Evolutionary conservation across 92 coral and sea anemone species (phyloP).

Genomic region (Ricordea florida): DNA sequence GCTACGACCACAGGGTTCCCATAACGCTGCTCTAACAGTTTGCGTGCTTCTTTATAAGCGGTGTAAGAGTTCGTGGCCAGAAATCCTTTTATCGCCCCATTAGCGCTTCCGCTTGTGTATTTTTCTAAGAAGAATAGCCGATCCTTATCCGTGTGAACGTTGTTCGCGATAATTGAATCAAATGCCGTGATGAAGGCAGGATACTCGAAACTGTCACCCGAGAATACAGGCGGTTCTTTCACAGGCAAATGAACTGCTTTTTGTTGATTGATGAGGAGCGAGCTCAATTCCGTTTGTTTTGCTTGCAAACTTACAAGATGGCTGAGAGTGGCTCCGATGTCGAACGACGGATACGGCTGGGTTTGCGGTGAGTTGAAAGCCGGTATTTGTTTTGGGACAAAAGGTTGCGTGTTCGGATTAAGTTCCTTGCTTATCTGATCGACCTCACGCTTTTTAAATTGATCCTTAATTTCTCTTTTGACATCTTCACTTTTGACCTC

Average conservation of each 20-base stretch:
- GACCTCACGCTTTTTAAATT: background rate
- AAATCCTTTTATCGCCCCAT: conserved; percentile 31
- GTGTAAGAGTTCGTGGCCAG: conserved; percentile 26
- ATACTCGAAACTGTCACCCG: conserved; percentile 40
- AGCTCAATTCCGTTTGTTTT: conserved; percentile 47
- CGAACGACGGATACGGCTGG: background rate
- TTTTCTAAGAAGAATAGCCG: conserved; percentile 17
- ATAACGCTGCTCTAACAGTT: conserved; percentile 38
- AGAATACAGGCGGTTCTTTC: conserved; percentile 41
- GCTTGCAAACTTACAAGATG: conserved; percentile 35
- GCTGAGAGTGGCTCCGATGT: conserved; percentile 7
- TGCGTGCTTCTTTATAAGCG: conserved; percentile 17
- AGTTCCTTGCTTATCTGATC: background rate
- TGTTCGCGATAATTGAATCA: conserved; percentile 24
- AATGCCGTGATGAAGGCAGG: conserved; percentile 45
- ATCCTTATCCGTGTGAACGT: conserved; percentile 25
- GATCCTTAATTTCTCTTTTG: background rate
- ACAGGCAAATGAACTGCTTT: conserved; percentile 29
- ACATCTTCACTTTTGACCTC: background rate
- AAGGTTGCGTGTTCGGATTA: background rate
- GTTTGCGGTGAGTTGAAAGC: background rate
- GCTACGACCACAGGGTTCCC: conserved; percentile 73
- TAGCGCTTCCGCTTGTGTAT: conserved; percentile 23
- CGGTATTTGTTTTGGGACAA: background rate
- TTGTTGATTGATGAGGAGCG: conserved; percentile 41